Percentiles rank a stretch among this genome's conserved stretches.
phyloP scores from a whole-genome alignment of 2,888 invertebrate genomes.

The Cetonia aurata region DNA sequence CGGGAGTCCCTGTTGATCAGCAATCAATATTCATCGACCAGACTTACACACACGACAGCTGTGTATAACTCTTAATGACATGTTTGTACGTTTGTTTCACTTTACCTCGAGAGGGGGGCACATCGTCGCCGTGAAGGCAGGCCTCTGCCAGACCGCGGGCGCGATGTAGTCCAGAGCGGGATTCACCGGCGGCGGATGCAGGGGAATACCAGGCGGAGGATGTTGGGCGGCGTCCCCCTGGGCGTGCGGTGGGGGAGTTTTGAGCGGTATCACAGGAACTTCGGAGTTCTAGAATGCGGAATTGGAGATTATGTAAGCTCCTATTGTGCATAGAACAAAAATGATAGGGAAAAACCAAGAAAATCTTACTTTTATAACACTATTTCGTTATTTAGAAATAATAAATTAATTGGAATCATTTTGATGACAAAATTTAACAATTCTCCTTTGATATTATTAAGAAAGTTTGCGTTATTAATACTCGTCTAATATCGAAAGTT shows the following conservation, averaged over 20 bases:
- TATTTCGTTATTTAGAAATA: too few relatives aligned
- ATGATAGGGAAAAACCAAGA: not conserved
- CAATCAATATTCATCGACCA: too few relatives aligned
- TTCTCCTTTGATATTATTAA: too few relatives aligned
- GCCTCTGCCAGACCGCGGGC: slow-evolving; percentile 56
- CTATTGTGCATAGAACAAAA: not conserved
- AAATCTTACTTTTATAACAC: too few relatives aligned
- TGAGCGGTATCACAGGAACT: slow-evolving; percentile 55
- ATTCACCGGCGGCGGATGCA: slow-evolving; percentile 54
- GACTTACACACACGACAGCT: too few relatives aligned
- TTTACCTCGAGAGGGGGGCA: slow-evolving; percentile 62
- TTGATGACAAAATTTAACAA: too few relatives aligned
- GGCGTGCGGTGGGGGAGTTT: slow-evolving; percentile 54
- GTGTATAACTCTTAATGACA: too few relatives aligned
- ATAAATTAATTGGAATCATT: too few relatives aligned
- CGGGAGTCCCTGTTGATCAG: slow-evolving; percentile 64
- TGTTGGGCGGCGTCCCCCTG: slow-evolving; percentile 52
- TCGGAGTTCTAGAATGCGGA: slow-evolving; percentile 42
- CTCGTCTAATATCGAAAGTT: too few relatives aligned
- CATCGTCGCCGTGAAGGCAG: slow-evolving; percentile 56
- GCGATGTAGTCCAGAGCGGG: slow-evolving; percentile 54
- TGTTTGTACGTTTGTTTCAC: not conserved
- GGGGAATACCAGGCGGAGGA: slow-evolving; percentile 53
- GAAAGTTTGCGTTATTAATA: too few relatives aligned
- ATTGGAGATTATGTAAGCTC: not conserved